These are phyloP conservation scores for Halichondria panicea DNA, from an alignment of 37 sponge, comb jelly and placozoan species.

Conservation along the genomic window DNA sequence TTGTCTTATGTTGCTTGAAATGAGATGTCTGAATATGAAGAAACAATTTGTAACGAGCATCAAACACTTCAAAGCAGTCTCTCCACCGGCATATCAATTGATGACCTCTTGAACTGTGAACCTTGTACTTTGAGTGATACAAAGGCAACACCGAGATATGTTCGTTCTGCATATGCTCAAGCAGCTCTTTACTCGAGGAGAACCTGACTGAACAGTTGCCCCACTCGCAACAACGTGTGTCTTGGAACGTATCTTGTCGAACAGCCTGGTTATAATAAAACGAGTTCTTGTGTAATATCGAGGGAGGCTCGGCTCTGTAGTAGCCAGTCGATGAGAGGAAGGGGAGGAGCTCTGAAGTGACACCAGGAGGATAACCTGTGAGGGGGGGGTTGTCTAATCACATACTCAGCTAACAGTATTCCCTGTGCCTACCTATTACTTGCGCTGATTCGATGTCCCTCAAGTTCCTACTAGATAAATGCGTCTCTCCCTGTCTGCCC, in stretches of 20 bases:
- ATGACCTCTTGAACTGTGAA: not conserved
- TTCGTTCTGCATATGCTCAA: conserved; percentile 30
- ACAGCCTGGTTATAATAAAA: not conserved
- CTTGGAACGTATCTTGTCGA: not conserved
- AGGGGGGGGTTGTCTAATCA: no score
- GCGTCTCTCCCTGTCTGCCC: not conserved
- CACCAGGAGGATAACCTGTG: conserved; percentile 4
- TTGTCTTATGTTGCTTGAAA: conserved; percentile 2
- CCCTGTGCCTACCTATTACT: no score
- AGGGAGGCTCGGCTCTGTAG: not conserved
- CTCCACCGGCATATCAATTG: conserved; percentile 32
- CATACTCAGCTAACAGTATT: no score
- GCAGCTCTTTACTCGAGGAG: conserved; percentile 28
- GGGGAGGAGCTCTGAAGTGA: conserved; percentile 35
- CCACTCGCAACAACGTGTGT: conserved; percentile 42
- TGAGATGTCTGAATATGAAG: conserved; percentile 44
- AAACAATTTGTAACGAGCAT: conserved; percentile 56
- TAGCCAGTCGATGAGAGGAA: conserved; percentile 7
- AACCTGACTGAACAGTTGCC: conserved; percentile 4
- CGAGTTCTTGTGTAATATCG: not conserved
- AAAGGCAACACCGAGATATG: conserved; percentile 9
- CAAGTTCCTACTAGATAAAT: no score
- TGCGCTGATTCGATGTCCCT: no score
- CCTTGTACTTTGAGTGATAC: no score
- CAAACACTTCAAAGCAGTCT: conserved; percentile 20